These are phyloP conservation scores for Prionace glauca DNA, from an alignment of 2,797 vertebrate species.

Conservation along the genomic window DNA sequence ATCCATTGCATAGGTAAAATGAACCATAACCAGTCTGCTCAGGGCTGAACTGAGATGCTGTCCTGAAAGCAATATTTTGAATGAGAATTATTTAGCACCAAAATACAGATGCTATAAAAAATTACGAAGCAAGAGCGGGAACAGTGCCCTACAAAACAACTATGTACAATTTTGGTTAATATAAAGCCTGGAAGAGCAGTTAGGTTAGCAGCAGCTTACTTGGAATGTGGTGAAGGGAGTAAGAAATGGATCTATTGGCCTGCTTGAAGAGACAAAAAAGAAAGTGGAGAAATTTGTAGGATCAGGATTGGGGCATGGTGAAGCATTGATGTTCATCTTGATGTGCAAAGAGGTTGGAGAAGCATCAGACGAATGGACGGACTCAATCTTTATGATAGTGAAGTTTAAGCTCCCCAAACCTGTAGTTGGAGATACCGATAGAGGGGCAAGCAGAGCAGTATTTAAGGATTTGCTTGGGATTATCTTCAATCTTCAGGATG, in stretches of 20 bases:
- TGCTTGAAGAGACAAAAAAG: neutral
- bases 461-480: neutral
- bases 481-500: neutral
- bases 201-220: neutral
- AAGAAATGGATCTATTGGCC: neutral
- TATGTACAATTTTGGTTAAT: neutral
- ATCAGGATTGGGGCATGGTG: neutral
- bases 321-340: neutral
- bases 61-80: too few relatives aligned
- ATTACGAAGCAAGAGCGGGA: neutral
- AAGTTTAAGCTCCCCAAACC: neutral
- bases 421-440: neutral
- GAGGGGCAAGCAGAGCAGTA: neutral
- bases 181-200: neutral
- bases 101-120: neutral
- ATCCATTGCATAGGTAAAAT: neutral
- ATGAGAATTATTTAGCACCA: neutral
- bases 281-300: neutral
- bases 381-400: neutral
- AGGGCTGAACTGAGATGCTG: neutral
- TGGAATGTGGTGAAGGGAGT: neutral
- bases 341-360: neutral
- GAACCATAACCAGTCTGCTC: neutral
- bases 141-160: neutral
- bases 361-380: neutral